Evolutionary conservation across 2,797 vertebrate species (phyloP), one percentile per base, ranked within the genome.

Genomic region (Danio aesculapii): DNA sequence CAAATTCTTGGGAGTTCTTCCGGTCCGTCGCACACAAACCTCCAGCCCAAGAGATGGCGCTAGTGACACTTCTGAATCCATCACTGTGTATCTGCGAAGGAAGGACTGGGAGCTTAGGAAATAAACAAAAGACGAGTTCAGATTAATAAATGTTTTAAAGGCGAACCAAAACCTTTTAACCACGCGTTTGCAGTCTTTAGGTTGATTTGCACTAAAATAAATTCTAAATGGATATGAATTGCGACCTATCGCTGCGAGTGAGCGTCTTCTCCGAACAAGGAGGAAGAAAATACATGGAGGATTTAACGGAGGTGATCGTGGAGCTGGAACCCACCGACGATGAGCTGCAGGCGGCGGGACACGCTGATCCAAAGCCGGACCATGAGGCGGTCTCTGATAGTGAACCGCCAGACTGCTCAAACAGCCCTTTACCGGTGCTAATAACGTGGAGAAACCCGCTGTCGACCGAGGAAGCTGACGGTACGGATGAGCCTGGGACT

Each of bases 221-320:
- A 50, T 30, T 82, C 81, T 81, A 12, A 57, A 16, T 82, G 8
- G 63, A 81, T 92, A 97, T 97, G 96, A 95, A 95, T 92, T 95
- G 92, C 83, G 84, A 89, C 1, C 91, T 95, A 77, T 89, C 94
- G 86, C 94, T 98, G 81, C 94, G 95, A 89, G 96, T 97, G 86
- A 98, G 97, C 86, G 95, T 97, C 81, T 97, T 94, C 88, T 96
- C 96, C 16, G 97, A 97, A 88, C 97, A 98, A 86, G 97, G 97
- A 86, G 97, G 96, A 79, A 94, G 97, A 90, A 98, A 97, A 89
- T 98, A 98, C 91, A 98, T 98, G 97, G 97, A 98, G 90, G 97
- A 98, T 91, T 96, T 98, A 87, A 97, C 96, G 88, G 96, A 97
- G 87, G 95, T 98, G 88, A 92, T 96, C 84, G 95, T 97, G 61